Evolutionary conservation across 2,113 vertebrate species (phyloP), one percentile per base, ranked within the genome.

Genomic region (Gadus macrocephalus): DNA sequence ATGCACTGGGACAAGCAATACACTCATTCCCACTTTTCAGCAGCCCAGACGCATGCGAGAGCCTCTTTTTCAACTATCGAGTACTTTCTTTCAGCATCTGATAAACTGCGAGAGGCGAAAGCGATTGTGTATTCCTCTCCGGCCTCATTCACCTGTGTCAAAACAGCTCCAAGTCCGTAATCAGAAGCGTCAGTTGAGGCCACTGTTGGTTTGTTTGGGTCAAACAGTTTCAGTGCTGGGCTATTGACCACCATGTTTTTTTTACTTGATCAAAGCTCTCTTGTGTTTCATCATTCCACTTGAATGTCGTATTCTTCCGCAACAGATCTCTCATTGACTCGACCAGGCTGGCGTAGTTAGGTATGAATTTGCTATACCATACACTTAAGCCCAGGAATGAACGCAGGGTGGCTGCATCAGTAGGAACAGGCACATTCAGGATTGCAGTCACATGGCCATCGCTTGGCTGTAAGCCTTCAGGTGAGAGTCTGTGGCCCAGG

Each of bases 301-400:
- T 12, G 63, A 79, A 72, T 62, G 19, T 15, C 14, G 15, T 66
- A 11, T 77, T 66, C 66, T 77, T 80, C 1, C n/a, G 12, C 60
- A 65, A 67, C 15, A 71, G 67, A 16, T 68, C 68, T 53, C 68
- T 73, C 68, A 71, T 78, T 3, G 71, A 63, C 12, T 78, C 64
- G 2, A 73, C 71, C 14, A 73, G 35, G 67, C 61, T 78, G n/a
- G 71, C 38, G 38, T 12, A 62, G 49, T 14, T 65, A 19, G 20
- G 25, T 27, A 72, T 78, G 27, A 62, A 81, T 49, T 78, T 81
- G 22, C 72, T 72, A 35, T 70, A 81, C 66, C 66, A 69, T 66
- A 72, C 49, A 66, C 68, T 74, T 38, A 4, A 72, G 31, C 49
- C 66, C 71, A 66, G 75, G 62, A 49, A 42, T 42, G 38, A 42